These are phyloP conservation scores for Anableps anableps DNA, from an alignment of 2,797 vertebrate species.

Conservation along the genomic window DNA sequence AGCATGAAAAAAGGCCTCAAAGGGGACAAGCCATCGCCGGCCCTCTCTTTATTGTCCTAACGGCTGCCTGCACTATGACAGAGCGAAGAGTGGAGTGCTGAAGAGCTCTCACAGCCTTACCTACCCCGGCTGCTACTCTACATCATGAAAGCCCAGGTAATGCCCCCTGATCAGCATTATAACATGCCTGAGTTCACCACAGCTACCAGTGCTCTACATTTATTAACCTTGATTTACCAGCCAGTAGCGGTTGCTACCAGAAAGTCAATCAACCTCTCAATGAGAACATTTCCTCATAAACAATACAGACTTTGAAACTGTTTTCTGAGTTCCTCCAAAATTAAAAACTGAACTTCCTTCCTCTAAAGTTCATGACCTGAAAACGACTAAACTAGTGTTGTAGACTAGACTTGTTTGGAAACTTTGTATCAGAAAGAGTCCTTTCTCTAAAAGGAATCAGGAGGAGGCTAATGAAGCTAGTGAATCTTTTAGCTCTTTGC, in stretches of 20 bases:
- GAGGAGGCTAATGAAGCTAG: no score
- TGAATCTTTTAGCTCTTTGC: neutral
- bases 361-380: no score
- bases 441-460: neutral
- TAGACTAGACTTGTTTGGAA: no score
- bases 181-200: slow-evolving; percentile 15
- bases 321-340: neutral
- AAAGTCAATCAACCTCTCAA: neutral
- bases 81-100: slow-evolving; percentile 58
- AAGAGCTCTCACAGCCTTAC: slow-evolving; percentile 68
- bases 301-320: neutral
- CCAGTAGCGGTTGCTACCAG: neutral
- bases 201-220: slow-evolving; percentile 4
- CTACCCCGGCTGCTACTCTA: slow-evolving; percentile 58
- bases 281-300: neutral
- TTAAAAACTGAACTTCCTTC: neutral
- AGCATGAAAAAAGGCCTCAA: slow-evolving; percentile 73
- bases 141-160: slow-evolving; percentile 69
- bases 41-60: slow-evolving; percentile 73
- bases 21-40: slow-evolving; percentile 65
- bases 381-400: no score
- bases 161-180: slow-evolving; percentile 60
- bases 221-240: slow-evolving; percentile 22
- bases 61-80: slow-evolving; percentile 55
- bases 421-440: neutral